Conservation (phyloP, 1,140 invertebrate genomes). For the Lysiphlebus fabarum region DNA sequence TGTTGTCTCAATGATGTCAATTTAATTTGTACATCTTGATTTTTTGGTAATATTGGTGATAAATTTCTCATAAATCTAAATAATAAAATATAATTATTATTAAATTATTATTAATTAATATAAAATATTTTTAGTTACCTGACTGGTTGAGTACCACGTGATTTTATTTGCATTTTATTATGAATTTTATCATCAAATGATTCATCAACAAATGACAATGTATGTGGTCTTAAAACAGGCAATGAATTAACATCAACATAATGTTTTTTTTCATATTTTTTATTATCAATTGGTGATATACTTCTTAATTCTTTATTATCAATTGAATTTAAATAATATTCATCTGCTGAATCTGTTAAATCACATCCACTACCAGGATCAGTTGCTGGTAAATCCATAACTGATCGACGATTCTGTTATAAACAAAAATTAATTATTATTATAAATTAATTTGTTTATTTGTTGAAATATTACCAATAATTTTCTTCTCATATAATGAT, state of each 20-base stretch:
- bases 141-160: conserved; percentile 50
- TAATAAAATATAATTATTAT: background rate
- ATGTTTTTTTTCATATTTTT: conserved; percentile 21
- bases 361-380: conserved; percentile 57
- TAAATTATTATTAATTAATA: background rate
- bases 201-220: conserved; percentile 56
- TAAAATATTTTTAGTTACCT: conserved; percentile 42
- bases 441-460: too few relatives aligned
- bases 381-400: conserved; percentile 55
- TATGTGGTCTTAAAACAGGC: conserved; percentile 49
- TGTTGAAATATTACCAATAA: too few relatives aligned
- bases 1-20: conserved; percentile 57
- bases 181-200: conserved; percentile 44
- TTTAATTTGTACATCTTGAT: conserved; percentile 58
- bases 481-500: conserved; percentile 27
- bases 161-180: conserved; percentile 47
- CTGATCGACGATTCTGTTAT: conserved; percentile 39
- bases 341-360: conserved; percentile 54
- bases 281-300: conserved; percentile 10
- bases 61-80: conserved; percentile 33
- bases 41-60: conserved; percentile 40
- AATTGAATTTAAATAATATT: conserved; percentile 34
- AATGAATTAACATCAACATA: conserved; percentile 11
- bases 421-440: background rate
- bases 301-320: conserved; percentile 21